These are phyloP conservation scores for Pristionchus exspectatus DNA, from an alignment of 2,888 invertebrate species.

Conservation along the genomic window DNA sequence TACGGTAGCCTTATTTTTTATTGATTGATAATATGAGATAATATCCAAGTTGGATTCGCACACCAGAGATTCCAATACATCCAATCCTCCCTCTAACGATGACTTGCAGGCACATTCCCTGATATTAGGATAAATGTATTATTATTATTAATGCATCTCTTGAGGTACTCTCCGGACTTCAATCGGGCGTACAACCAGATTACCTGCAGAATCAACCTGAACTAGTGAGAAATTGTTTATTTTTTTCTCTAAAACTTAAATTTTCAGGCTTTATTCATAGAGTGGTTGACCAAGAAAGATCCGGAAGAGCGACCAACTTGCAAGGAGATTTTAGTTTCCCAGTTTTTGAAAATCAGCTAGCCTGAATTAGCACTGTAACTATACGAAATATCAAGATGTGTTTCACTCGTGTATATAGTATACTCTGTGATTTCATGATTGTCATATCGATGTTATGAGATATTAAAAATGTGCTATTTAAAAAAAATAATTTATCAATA, in stretches of 20 bases:
- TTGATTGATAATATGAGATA: too few relatives aligned
- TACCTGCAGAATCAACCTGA: slow-evolving; percentile 24
- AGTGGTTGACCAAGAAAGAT: slow-evolving; percentile 62
- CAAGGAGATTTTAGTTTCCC: slow-evolving; percentile 56
- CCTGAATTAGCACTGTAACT: neutral
- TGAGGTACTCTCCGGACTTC: slow-evolving; percentile 56
- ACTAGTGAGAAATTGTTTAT: neutral
- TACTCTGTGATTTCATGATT: neutral
- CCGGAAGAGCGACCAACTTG: slow-evolving; percentile 62
- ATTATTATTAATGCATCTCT: too few relatives aligned
- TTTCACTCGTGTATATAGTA: neutral
- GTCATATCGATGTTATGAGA: neutral
- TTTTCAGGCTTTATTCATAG: slow-evolving; percentile 64
- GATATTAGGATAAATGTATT: too few relatives aligned
- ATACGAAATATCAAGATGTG: neutral
- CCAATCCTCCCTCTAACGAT: too few relatives aligned
- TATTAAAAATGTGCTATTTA: neutral
- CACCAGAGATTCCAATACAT: too few relatives aligned
- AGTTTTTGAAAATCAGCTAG: neutral
- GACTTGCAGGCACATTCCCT: too few relatives aligned
- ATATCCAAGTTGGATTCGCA: too few relatives aligned
- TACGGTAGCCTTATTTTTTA: too few relatives aligned
- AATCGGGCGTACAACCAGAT: slow-evolving; percentile 48
- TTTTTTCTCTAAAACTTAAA: neutral
- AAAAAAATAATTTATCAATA: neutral